phyloP scores from a whole-genome alignment of 2,888 invertebrate species.

The Scrobipalpa costella region DNA sequence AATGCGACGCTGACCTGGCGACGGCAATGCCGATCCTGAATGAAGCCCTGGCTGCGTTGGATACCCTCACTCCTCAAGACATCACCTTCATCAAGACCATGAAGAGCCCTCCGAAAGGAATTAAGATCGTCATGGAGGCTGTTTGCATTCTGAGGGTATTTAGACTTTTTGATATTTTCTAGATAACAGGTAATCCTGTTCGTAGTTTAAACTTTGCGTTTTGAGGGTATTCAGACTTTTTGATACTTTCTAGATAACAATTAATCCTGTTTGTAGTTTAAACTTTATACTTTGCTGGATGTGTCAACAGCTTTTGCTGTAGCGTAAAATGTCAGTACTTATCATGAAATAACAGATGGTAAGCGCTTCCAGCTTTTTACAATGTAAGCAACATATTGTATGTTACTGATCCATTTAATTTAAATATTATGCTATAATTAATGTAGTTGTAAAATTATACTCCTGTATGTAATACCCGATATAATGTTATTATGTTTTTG shows the following conservation, averaged over 20 bases:
- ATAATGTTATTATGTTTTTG: neutral
- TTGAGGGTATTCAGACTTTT: slow-evolving; percentile 82
- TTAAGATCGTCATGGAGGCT: slow-evolving; percentile 96
- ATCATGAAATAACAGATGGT: too few species aligned
- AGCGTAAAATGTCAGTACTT: too few species aligned
- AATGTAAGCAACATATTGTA: too few species aligned
- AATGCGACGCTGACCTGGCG: slow-evolving; percentile 94
- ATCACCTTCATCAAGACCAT: slow-evolving; percentile 97
- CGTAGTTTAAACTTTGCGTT: too few species aligned
- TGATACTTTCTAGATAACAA: neutral
- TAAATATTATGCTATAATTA: too few species aligned
- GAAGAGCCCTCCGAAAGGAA: slow-evolving; percentile 96
- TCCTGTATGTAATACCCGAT: too few species aligned
- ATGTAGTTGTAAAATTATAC: too few species aligned
- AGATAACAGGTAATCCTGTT: neutral
- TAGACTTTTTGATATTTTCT: neutral
- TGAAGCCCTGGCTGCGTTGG: slow-evolving; percentile 91
- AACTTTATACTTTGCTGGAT: slow-evolving; percentile 86
- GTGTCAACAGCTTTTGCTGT: neutral
- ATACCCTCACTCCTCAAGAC: slow-evolving; percentile 93
- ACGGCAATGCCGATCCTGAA: slow-evolving; percentile 96
- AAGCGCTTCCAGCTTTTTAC: too few species aligned
- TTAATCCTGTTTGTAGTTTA: too few species aligned
- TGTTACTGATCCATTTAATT: too few species aligned
- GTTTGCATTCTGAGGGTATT: slow-evolving; percentile 93